phyloP scores from a whole-genome alignment of 2,888 invertebrate genomes.

The Drosophila neonasuta region DNA sequence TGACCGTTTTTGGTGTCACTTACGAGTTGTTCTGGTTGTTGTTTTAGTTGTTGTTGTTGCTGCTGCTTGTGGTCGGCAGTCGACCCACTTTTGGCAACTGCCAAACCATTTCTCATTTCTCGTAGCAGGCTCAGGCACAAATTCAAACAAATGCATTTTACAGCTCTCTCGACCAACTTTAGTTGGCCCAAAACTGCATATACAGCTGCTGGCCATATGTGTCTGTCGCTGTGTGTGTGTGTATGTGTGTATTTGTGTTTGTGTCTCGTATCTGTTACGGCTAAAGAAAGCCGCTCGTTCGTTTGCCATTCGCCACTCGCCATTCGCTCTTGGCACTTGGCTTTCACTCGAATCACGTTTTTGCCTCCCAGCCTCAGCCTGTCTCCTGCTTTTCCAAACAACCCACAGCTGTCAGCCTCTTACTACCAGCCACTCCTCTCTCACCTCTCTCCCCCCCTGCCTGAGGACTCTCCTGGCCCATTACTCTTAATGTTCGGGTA shows the following conservation, averaged over 20 bases:
- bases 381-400: constrained; percentile 44
- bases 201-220: constrained; percentile 22
- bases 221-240: constrained; percentile 12
- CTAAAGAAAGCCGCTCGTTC: constrained; percentile 56
- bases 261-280: constrained; percentile 36
- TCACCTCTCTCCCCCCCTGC: constrained; percentile 1
- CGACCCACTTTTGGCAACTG: constrained; percentile 65
- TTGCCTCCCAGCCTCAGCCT: constrained; percentile 1
- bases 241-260: constrained; percentile 7
- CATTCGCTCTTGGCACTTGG: constrained; percentile 66
- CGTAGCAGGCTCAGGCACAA: constrained; percentile 49
- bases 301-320: constrained; percentile 31
- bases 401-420: constrained; percentile 25
- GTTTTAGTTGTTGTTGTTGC: constrained; percentile 10
- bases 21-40: constrained; percentile 20
- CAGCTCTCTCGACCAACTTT: constrained; percentile 64
- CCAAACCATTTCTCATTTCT: constrained; percentile 60
- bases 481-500: constrained; percentile 34
- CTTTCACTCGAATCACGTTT: constrained; percentile 70
- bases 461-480: constrained; percentile 17
- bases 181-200: constrained; percentile 49
- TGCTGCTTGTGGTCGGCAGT: constrained; percentile 27
- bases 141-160: constrained; percentile 74
- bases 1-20: constrained; percentile 53
- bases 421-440: constrained; percentile 3